A percentile compares a stretch with the other conserved stretches of the same genome.
phyloP scores from a whole-genome alignment of 2,888 invertebrate species.

The Drosophila longiperda region DNA sequence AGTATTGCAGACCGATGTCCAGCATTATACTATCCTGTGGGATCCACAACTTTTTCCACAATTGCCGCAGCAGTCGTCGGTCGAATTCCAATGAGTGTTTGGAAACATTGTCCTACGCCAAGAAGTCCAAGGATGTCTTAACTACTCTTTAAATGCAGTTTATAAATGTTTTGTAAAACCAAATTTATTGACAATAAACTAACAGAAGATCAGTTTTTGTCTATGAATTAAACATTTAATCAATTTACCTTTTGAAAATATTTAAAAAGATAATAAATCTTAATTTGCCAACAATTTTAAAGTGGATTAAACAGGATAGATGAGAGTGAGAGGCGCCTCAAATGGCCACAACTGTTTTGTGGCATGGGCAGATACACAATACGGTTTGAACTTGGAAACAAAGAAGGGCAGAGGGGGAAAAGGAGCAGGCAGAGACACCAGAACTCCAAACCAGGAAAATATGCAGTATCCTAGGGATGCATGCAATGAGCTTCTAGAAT shows the following conservation, averaged over 20 bases:
- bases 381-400: no score
- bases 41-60: constrained; percentile 72
- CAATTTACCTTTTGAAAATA: background rate
- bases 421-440: no score
- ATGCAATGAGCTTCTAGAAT: no score
- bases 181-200: background rate
- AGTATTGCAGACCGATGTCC: constrained; percentile 59
- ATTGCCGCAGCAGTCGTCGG: constrained; percentile 73
- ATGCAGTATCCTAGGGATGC: no score
- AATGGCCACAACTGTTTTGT: no score
- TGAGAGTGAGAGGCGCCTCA: no score
- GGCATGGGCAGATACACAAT: no score
- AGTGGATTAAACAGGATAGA: no score
- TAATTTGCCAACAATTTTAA: background rate
- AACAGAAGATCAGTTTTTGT: background rate
- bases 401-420: no score
- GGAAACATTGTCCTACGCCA: constrained; percentile 66
- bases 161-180: background rate
- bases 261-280: background rate
- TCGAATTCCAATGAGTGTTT: constrained; percentile 65
- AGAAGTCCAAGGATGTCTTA: constrained; percentile 71
- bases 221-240: background rate
- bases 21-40: constrained; percentile 75
- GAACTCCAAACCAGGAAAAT: no score
- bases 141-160: constrained; percentile 65